Percentiles rank a stretch among this genome's conserved stretches.
phyloP scores from a whole-genome alignment of 1,140 invertebrate species.

The Grapholita molesta region DNA sequence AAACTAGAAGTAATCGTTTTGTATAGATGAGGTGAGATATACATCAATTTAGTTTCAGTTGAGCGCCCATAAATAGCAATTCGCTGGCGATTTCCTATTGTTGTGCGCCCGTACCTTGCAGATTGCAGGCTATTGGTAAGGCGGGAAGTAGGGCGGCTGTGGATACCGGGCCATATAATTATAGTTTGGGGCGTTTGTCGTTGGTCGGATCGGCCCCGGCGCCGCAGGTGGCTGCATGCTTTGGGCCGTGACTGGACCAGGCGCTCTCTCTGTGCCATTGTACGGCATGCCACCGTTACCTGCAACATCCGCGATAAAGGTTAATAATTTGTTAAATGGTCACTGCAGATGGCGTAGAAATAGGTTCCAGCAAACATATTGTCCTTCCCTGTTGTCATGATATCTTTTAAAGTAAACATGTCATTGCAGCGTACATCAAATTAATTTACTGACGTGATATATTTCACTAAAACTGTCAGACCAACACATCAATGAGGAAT shows the following conservation, averaged over 20 bases:
- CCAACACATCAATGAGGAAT: too few species aligned
- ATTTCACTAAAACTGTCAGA: too few species aligned
- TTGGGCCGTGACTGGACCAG: background rate
- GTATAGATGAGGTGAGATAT: background rate
- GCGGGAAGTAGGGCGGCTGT: slow-evolving; percentile 4
- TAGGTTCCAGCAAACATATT: too few species aligned
- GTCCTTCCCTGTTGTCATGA: too few species aligned
- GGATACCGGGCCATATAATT: background rate
- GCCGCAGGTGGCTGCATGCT: background rate
- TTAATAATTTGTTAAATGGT: too few species aligned
- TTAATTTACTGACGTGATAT: too few species aligned
- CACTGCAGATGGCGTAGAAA: too few species aligned
- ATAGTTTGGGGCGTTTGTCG: background rate
- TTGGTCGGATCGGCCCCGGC: background rate
- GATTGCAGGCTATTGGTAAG: slow-evolving; percentile 3
- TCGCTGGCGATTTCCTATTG: background rate
- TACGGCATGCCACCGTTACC: background rate
- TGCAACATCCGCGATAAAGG: background rate
- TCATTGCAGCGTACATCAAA: too few species aligned
- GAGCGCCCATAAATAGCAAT: background rate
- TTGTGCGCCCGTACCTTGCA: background rate
- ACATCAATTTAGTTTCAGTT: background rate
- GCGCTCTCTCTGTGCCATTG: background rate
- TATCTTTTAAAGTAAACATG: too few species aligned
- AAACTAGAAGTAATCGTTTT: background rate